Conservation (phyloP, 2,797 vertebrate genomes). For the Myoxocephalus aenaeus region DNA sequence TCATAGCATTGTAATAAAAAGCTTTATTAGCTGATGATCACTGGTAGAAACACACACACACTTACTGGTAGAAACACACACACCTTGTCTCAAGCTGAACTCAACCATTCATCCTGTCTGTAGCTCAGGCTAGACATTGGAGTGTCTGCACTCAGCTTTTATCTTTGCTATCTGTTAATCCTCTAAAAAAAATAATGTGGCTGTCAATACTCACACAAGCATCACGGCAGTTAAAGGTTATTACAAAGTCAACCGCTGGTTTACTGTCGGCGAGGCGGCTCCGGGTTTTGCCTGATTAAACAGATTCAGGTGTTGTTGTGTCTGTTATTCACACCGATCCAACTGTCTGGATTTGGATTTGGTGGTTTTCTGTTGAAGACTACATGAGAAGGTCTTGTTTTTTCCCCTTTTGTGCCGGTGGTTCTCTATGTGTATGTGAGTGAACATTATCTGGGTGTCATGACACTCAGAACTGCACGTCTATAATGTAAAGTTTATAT, state of each 20-base stretch:
- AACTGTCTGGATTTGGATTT: background rate
- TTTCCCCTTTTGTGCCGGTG: background rate
- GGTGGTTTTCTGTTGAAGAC: background rate
- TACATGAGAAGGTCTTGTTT: background rate
- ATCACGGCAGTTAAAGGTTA: conserved; percentile 35
- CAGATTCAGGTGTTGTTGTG: conserved; percentile 17
- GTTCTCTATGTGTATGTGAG: background rate
- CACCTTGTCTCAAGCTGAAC: conserved; percentile 15
- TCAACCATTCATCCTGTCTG: background rate
- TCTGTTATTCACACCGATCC: conserved; percentile 9
- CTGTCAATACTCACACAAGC: conserved; percentile 31
- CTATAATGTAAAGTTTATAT: background rate
- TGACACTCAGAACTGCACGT: conserved; percentile 14
- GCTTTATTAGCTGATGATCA: conserved; percentile 23
- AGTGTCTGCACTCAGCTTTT: background rate
- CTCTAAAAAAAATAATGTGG: conserved; percentile 25
- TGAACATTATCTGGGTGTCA: conserved; percentile 23
- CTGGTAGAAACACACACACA: background rate
- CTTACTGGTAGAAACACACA: too few species aligned
- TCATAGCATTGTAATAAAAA: conserved; percentile 23
- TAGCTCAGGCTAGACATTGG: background rate
- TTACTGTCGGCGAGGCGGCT: conserved; percentile 40
- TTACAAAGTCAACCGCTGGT: conserved; percentile 43
- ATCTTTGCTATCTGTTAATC: conserved; percentile 27
- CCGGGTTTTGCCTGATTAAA: conserved; percentile 49